Conservation (phyloP, 2,797 vertebrate species). For the Sylvilagus floridanus region DNA sequence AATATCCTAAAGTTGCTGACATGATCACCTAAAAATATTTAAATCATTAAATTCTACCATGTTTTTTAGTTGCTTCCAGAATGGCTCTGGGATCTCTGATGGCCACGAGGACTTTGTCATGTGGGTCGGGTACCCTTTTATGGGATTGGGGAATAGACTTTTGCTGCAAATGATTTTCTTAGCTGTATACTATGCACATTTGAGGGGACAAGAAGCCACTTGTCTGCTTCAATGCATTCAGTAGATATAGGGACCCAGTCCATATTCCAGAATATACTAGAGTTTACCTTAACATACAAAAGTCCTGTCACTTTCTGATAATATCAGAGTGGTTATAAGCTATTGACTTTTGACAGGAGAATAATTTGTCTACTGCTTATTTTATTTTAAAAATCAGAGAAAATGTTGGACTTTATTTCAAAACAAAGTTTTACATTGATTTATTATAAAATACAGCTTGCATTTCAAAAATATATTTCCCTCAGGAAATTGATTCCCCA, state of each 20-base stretch:
- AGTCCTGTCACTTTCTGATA: constrained; percentile 34
- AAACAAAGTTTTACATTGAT: constrained; percentile 22
- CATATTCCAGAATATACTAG: not conserved
- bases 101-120: not conserved
- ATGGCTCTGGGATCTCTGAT: not conserved
- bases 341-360: not conserved
- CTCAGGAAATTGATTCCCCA: constrained; percentile 13
- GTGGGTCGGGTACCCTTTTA: not conserved
- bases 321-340: not conserved
- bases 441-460: constrained; percentile 41
- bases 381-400: constrained; percentile 55
- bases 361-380: constrained; percentile 13
- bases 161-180: constrained; percentile 9
- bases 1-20: constrained; percentile 20
- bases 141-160: not conserved
- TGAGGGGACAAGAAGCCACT: not conserved
- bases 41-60: not conserved
- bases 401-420: constrained; percentile 58
- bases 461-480: constrained; percentile 46
- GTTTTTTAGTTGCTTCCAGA: not conserved
- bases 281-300: not conserved
- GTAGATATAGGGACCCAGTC: not conserved
- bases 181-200: not conserved
- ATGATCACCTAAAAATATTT: not conserved
- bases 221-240: not conserved